These are phyloP conservation scores for Hypocryptadius cinnamomeus DNA, from an alignment of 2,113 vertebrate species.

Conservation along the genomic window DNA sequence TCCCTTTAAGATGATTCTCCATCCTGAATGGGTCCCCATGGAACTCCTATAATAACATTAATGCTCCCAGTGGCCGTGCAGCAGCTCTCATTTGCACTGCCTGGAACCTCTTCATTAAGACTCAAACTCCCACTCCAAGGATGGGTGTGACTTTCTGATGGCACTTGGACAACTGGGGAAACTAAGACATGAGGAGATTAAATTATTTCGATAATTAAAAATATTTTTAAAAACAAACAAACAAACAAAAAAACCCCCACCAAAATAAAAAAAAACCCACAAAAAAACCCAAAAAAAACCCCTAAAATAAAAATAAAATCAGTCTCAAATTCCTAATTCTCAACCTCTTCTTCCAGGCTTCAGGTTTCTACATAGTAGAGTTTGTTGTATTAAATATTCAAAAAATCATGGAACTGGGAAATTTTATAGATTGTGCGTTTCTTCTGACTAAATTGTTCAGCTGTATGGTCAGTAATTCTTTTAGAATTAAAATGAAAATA, in stretches of 20 bases:
- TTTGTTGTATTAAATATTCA: neutral
- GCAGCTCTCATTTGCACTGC: neutral
- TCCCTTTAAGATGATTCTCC: slow-evolving; percentile 33
- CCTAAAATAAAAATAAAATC: neutral
- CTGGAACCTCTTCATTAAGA: slow-evolving; percentile 16
- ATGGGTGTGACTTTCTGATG: neutral
- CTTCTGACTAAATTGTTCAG: neutral
- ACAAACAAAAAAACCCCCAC: too few species aligned
- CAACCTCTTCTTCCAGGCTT: neutral
- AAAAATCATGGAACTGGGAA: neutral
- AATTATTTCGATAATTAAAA: neutral
- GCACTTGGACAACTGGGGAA: neutral
- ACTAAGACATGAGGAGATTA: neutral
- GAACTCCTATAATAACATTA: slow-evolving; percentile 2
- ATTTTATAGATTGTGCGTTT: neutral
- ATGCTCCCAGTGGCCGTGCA: neutral
- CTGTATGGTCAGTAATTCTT: neutral
- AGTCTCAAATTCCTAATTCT: neutral
- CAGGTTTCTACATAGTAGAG: neutral
- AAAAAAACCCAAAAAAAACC: neutral
- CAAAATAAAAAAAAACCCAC: neutral
- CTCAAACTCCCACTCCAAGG: neutral
- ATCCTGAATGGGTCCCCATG: neutral
- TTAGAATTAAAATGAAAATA: neutral
- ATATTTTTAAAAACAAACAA: too few species aligned